Evolutionary conservation across 2,113 vertebrate species (phyloP).

Genomic region (Malurus alboscapulatus): DNA sequence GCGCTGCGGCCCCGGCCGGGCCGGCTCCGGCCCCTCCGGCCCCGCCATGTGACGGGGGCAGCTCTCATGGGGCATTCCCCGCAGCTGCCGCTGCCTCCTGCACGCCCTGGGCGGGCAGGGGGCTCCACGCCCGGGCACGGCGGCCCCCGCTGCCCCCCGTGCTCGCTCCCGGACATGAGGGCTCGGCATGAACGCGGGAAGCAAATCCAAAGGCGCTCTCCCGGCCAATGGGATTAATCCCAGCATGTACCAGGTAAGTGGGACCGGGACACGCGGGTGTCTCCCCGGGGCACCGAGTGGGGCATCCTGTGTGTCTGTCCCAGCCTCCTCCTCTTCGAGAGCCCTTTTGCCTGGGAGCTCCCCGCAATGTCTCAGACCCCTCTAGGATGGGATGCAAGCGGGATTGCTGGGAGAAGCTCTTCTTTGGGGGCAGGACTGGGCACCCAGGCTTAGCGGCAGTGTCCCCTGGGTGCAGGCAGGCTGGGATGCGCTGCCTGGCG

Average conservation of each 20-base stretch:
- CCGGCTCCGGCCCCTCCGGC: background rate
- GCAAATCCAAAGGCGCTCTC: constrained; percentile 68
- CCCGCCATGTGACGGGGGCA: background rate
- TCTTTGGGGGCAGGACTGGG: background rate
- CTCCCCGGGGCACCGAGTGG: background rate
- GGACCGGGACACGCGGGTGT: accelerated
- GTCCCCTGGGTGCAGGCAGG: background rate
- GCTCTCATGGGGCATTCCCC: constrained; percentile 15
- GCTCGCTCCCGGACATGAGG: constrained; percentile 69
- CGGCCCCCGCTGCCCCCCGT: background rate
- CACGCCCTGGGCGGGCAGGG: accelerated
- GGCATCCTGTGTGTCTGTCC: background rate
- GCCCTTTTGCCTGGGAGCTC: background rate
- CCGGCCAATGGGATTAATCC: constrained; percentile 84
- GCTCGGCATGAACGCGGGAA: constrained; percentile 75
- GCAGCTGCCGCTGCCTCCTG: background rate
- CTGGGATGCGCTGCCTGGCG: background rate
- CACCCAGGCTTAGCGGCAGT: too few relatives aligned
- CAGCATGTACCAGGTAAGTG: constrained; percentile 86
- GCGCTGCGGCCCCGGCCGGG: background rate
- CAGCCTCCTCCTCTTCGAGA: background rate
- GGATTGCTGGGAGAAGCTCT: background rate
- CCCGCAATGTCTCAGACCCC: background rate
- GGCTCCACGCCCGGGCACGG: background rate
- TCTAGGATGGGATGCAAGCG: background rate